A percentile compares a stretch with the other conserved stretches of the same genome.
phyloP scores from a whole-genome alignment of 2,113 vertebrate genomes.

The Synodontis membranacea region DNA sequence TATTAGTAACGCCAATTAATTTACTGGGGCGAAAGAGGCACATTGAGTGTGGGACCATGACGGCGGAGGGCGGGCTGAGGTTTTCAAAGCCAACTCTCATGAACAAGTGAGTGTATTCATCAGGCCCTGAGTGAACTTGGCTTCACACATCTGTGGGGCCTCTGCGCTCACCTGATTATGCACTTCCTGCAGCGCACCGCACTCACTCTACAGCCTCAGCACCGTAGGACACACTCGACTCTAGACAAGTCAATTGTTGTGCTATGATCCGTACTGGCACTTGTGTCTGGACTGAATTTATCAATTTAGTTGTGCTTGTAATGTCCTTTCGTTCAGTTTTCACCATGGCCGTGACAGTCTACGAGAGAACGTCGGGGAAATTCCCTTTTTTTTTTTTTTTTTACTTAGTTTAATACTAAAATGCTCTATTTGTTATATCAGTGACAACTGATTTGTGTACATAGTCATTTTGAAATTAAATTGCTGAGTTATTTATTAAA shows the following conservation, averaged over 20 bases:
- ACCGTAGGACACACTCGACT: constrained; percentile 2
- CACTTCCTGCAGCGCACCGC: constrained; percentile 9
- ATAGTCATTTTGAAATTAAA: background rate
- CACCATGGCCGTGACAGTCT: background rate
- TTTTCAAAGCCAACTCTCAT: constrained; percentile 44
- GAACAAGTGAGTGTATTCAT: constrained; percentile 54
- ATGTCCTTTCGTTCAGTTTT: background rate
- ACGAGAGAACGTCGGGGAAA: background rate
- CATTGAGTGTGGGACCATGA: constrained; percentile 54
- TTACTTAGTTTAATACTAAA: background rate
- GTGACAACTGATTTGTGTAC: background rate
- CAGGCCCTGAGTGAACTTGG: constrained; percentile 47
- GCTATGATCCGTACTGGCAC: constrained; percentile 1
- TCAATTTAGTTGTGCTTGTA: constrained; percentile 28
- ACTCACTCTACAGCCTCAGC: constrained; percentile 16
- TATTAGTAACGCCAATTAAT: constrained; percentile 80
- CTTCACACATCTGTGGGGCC: constrained; percentile 49
- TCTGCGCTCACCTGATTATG: constrained; percentile 50
- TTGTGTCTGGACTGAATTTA: constrained; percentile 12
- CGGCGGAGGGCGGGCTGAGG: constrained; percentile 55
- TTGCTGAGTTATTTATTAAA: background rate
- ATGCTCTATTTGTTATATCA: background rate
- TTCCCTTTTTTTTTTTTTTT: no score
- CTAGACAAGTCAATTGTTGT: constrained; percentile 13
- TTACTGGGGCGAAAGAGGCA: constrained; percentile 72